These are phyloP conservation scores for Lethrus apterus DNA, from an alignment of 1,140 invertebrate species.

Conservation along the genomic window DNA sequence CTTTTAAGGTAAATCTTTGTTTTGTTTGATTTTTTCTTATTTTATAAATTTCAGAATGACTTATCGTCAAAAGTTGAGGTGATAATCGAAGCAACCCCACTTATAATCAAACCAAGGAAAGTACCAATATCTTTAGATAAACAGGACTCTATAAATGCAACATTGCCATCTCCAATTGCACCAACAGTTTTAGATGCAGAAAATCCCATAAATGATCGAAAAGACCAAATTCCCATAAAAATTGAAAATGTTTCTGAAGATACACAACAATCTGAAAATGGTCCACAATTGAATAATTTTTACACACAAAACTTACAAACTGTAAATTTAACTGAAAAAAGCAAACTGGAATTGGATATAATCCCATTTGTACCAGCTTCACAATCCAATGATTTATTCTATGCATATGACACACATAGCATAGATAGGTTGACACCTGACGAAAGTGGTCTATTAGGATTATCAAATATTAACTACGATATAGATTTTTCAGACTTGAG, in stretches of 20 bases:
- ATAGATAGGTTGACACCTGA: slow-evolving; percentile 52
- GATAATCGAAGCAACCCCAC: slow-evolving; percentile 59
- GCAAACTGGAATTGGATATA: slow-evolving; percentile 31
- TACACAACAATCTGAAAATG: slow-evolving; percentile 1
- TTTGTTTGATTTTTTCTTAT: slow-evolving; percentile 4
- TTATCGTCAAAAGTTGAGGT: slow-evolving; percentile 57
- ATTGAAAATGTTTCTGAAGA: slow-evolving; percentile 13
- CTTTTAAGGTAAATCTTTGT: slow-evolving; percentile 51
- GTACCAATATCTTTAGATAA: slow-evolving; percentile 53
- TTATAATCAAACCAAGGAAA: slow-evolving; percentile 62
- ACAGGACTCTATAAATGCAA: slow-evolving; percentile 40
- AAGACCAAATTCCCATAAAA: slow-evolving; percentile 26
- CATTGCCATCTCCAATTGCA: slow-evolving; percentile 38
- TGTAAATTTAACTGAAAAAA: slow-evolving; percentile 22
- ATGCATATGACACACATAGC: slow-evolving; percentile 29
- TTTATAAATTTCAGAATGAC: slow-evolving; percentile 53
- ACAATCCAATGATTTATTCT: slow-evolving; percentile 21
- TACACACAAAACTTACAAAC: slow-evolving; percentile 29
- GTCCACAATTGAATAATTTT: slow-evolving; percentile 19
- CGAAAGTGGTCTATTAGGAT: slow-evolving; percentile 47
- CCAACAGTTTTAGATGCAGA: slow-evolving; percentile 25
- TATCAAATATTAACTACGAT: slow-evolving; percentile 65
- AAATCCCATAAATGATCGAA: slow-evolving; percentile 29
- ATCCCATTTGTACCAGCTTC: slow-evolving; percentile 22
- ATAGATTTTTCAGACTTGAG: slow-evolving; percentile 64